phyloP scores from a whole-genome alignment of 2,797 vertebrate species.

The Yasuhikotakia modesta region DNA sequence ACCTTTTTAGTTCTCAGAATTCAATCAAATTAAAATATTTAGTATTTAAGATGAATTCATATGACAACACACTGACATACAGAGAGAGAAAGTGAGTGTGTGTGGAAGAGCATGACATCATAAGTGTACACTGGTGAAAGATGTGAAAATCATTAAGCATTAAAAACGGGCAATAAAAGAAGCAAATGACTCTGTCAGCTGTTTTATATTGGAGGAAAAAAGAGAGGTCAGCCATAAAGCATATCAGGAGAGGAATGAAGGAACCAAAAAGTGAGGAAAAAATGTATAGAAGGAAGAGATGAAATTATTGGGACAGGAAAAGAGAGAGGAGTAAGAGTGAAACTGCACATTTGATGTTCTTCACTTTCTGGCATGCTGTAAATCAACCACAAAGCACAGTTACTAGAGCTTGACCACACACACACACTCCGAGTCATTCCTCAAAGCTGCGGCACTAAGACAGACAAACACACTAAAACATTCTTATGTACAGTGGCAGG shows the following conservation, averaged over 20 bases:
- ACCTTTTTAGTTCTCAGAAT: background rate
- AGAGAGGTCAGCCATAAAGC: background rate
- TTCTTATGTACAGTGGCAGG: constrained; percentile 5
- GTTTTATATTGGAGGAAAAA: constrained; percentile 31
- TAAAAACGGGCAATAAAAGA: constrained; percentile 35
- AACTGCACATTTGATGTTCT: constrained; percentile 55
- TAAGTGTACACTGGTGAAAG: background rate
- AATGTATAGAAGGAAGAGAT: constrained; percentile 22
- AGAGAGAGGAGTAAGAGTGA: constrained; percentile 42
- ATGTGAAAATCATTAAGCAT: constrained; percentile 44
- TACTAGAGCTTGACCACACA: constrained; percentile 40
- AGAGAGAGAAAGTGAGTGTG: background rate
- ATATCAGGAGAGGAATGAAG: constrained; percentile 1
- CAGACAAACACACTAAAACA: background rate
- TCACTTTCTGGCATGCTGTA: constrained; percentile 48
- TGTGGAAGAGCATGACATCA: constrained; percentile 38
- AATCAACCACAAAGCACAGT: constrained; percentile 51
- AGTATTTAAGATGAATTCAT: background rate
- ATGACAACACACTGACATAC: background rate
- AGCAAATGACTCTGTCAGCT: constrained; percentile 48
- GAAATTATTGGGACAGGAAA: background rate
- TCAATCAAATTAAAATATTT: background rate
- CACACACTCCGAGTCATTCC: constrained; percentile 1
- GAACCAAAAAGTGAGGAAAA: constrained; percentile 4
- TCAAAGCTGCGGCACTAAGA: constrained; percentile 15